These are phyloP conservation scores for Thunnus albacares DNA, from an alignment of 2,797 vertebrate species.

Conservation along the genomic window DNA sequence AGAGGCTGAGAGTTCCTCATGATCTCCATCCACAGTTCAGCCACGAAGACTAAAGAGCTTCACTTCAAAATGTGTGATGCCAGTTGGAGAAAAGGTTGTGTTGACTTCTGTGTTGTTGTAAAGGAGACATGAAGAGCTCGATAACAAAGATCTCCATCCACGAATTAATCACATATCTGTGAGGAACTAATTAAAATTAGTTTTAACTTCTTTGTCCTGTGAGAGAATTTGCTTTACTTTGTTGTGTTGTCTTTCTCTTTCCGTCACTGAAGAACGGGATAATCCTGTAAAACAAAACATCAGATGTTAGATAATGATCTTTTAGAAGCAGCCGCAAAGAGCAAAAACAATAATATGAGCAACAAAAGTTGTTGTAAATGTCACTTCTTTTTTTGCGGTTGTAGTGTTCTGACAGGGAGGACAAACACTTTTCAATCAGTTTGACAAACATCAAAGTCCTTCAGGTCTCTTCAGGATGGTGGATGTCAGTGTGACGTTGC, in stretches of 20 bases:
- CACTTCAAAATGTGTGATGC: conserved; percentile 48
- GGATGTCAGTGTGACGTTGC: conserved; percentile 30
- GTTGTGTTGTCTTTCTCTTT: neutral
- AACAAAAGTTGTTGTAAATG: too few species aligned
- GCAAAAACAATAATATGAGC: neutral
- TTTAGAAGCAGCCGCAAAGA: neutral
- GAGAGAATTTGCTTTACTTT: neutral
- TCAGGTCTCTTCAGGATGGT: conserved; percentile 18
- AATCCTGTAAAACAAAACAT: conserved; percentile 60
- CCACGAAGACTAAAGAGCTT: conserved; percentile 48
- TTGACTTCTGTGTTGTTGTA: conserved; percentile 31
- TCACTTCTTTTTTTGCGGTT: conserved; percentile 3
- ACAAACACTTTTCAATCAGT: neutral
- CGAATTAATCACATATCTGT: conserved; percentile 22
- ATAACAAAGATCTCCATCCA: conserved; percentile 24
- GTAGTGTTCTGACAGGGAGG: neutral
- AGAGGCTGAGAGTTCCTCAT: conserved; percentile 56
- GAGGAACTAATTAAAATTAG: neutral
- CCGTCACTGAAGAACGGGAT: conserved; percentile 6
- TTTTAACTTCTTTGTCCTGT: neutral
- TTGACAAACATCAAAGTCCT: neutral
- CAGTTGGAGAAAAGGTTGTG: conserved; percentile 24
- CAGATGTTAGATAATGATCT: neutral
- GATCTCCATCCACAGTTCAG: conserved; percentile 52
- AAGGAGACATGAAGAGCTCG: conserved; percentile 40